Base-by-base conservation (phyloP, 2,797 vertebrate genomes). In the Phyllotis vaccarum region DNA sequence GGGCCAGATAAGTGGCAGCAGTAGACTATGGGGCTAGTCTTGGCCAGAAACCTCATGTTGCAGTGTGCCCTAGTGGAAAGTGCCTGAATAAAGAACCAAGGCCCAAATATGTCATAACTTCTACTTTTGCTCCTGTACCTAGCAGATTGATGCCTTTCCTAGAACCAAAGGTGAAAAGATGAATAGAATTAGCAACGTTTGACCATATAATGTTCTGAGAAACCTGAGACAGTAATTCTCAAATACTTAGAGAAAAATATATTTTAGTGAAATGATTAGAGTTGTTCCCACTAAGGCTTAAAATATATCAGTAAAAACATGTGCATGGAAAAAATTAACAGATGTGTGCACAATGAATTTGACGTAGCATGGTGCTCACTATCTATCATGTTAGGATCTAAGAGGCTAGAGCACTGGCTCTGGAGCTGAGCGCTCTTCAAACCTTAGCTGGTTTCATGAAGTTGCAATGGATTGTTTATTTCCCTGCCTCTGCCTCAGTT, bases 181-280 rank as follows among this genome's bases (percentile, higher is more conserved):
- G 70, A 97, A 96, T 66, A 96, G 62, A 96, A 70, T 37, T 3
- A 82, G 87, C n/a, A 86, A 74, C 6, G 0, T 49, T 95, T 98
- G 88, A 98, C 97, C 97, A 98, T 98, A 97, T 86, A 91, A 96
- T 89, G 60, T 90, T 91, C 37, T 96, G 82, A 93, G 94, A 49
- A 93, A 95, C 54, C 58, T 37, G 43, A 94, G 72, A 89, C 66
- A 80, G 91, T 81, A 98, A 97, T 95, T 97, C 86, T 91, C 62
- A 49, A 96, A 96, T 76, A 62, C 34, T 94, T 85, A 87, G 49
- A 93, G 96, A 90, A 78, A 79, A 78, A 85, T 60, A 79, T 72
- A 43, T 83, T 1, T 89, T 86, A 86, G 34, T 37, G 92, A 97
- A 97, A 96, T 72, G 64, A 85, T 74, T 94, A 60, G 40, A 93